Base-by-base conservation (phyloP, 2,113 vertebrate species). In the Pluvianellus socialis region DNA sequence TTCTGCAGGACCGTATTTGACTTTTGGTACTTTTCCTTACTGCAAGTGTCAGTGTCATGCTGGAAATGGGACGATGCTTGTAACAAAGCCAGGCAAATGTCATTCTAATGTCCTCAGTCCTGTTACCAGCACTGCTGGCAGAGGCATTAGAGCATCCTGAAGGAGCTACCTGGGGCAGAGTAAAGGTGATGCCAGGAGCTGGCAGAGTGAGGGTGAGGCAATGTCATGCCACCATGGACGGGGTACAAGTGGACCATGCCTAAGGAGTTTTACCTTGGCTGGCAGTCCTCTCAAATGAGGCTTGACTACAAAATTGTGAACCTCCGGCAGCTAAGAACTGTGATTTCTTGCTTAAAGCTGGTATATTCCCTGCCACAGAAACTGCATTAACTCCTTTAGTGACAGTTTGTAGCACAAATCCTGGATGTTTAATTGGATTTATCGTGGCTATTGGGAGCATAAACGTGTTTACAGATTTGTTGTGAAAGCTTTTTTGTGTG, bases 391-490 rank as follows among this genome's bases (percentile, higher is more conserved):
- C 96, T 96, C 89, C 79, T 92, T 83, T 87, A 84, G 76, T 95
- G 88, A 88, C 23, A 87, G 58, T 90, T 86, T 75, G 52, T 66
- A 75, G 79, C 90, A 50, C 71, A 82, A 94, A 90, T 95, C 75
- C 71, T 80, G 62, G 50, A 89, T 91, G 92, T 91, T 96, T 96
- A 94, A 98, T 91, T 95, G 90, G 96, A 97, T 96, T 95, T 95
- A 87, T 75, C 89, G 27, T 63, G 75, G 28, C 86, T 96, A 96
- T 93, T 95, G 84, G 97, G 94, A 95, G 59, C 71, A 90, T 96
- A 82, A 96, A 91, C 86, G 79, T 92, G 75, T 90, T 96, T 95
- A 97, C 95, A 96, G 96, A 96, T 92, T 93, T 97, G 93, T 95
- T 97, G 92, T 95, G 97, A 97, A 96, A 95, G 90, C 56, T 91